Evolutionary conservation across 2,113 vertebrate genomes (phyloP), one percentile per base, ranked within the genome.

Genomic region (Crotalus viridis): DNA sequence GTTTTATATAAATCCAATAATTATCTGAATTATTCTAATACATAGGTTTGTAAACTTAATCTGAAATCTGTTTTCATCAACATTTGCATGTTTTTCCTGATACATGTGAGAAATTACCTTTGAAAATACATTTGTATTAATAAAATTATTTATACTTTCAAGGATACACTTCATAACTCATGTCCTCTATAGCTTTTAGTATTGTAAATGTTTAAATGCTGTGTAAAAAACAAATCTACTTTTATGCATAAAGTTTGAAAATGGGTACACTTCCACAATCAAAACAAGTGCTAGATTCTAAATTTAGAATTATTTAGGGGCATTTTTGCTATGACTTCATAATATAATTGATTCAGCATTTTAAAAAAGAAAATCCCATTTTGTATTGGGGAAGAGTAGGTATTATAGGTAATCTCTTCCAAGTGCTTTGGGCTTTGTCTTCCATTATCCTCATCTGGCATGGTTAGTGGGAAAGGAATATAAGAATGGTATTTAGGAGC

Each of bases 221-320:
- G 13, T 61, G 26, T 81, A 90, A 54, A 81, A 28, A 59, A 51
- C 48, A 87, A 39, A 86, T 28, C 22, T 87, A 13, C 1, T 54
- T 54, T 86, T 54, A 88, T 88, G 13, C 57, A 57, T 87, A 12
- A 51, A 56, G 10, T 51, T 13, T n/a, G 10, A 88, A 6, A 26
- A n/a, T 21, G 48, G 21, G 7, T 48, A 57, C 1, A 89, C 17
- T 54, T 24, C 43, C 85, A 89, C 15, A 61, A 1, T 52, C 93
- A 21, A 55, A 93, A 93, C 95, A 93, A 91, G 86, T 39, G 89
- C 13, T 64, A 21, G 19, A 57, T 12, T 94, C 33, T 93, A 93
- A 93, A 86, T 86, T 5, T 94, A 0, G 46, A 13, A 48, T n/a
- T 4, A 0, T 12, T n/a, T 10, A 86, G 17, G 28, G 52, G 15